Evolutionary conservation across 2,888 invertebrate genomes (phyloP).

Genomic region (Polia nebulosa): DNA sequence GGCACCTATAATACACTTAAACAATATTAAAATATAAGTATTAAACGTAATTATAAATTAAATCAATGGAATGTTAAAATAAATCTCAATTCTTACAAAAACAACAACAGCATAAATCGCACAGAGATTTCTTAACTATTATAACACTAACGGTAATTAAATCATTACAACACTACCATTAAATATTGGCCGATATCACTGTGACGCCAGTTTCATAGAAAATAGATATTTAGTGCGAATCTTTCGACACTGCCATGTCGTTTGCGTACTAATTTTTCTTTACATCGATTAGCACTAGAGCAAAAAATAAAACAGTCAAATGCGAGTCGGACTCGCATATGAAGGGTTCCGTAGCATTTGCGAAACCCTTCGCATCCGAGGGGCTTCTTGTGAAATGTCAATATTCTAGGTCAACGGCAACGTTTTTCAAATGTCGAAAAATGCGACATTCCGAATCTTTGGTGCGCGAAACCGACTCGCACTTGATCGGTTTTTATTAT

Average conservation of each 20-base stretch:
- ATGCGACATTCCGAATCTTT: no score
- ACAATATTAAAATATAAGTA: slow-evolving; percentile 3
- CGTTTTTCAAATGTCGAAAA: no score
- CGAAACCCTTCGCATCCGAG: no score
- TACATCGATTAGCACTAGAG: slow-evolving; percentile 28
- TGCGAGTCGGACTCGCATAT: background rate
- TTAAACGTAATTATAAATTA: background rate
- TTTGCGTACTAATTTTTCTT: slow-evolving; percentile 48
- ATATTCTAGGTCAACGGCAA: no score
- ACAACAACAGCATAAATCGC: slow-evolving; percentile 15
- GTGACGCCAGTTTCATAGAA: slow-evolving; percentile 39
- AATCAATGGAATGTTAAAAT: slow-evolving; percentile 43
- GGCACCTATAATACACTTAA: slow-evolving; percentile 22
- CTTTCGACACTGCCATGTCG: slow-evolving; percentile 47
- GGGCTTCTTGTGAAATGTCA: no score
- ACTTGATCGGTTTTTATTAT: no score
- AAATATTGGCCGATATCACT: slow-evolving; percentile 39
- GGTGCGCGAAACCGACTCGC: no score
- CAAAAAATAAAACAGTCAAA: slow-evolving; percentile 1
- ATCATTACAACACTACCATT: slow-evolving; percentile 43
- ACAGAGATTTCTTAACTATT: slow-evolving; percentile 38
- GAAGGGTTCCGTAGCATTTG: no score
- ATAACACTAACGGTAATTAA: slow-evolving; percentile 40
- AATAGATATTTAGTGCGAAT: slow-evolving; percentile 51
- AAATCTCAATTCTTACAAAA: slow-evolving; percentile 8